These are phyloP conservation scores for Corvus moneduloides DNA, from an alignment of 2,113 vertebrate species.

Conservation along the genomic window DNA sequence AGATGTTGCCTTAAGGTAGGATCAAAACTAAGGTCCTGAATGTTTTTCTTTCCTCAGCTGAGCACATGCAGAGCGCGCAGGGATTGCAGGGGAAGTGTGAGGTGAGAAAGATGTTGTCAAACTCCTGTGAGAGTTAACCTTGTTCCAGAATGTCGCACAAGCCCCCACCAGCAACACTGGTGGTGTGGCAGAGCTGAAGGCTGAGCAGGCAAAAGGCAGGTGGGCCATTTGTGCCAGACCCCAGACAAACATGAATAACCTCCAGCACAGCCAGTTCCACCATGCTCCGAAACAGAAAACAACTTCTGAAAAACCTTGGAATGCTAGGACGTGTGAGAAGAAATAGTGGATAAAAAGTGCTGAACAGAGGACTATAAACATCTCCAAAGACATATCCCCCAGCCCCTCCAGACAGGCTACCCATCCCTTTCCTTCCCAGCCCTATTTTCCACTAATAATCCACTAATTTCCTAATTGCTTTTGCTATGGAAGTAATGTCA, in stretches of 20 bases:
- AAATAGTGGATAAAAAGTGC: background rate
- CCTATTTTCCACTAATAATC: background rate
- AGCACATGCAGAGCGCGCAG: background rate
- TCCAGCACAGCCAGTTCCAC: background rate
- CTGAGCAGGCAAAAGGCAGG: background rate
- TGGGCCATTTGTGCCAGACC: background rate
- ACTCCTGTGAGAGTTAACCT: background rate
- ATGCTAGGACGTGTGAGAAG: background rate
- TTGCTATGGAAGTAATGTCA: background rate
- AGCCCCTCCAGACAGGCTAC: background rate
- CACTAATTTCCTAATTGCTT: background rate
- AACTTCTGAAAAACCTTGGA: background rate
- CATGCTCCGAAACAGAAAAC: background rate
- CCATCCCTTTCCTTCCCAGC: background rate
- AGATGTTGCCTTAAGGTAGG: background rate
- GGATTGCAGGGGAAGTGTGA: background rate
- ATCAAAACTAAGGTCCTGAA: background rate
- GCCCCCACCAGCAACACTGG: background rate
- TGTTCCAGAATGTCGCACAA: background rate
- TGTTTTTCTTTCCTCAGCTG: fast-evolving
- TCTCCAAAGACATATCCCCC: background rate
- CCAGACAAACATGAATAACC: background rate
- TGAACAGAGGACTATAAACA: background rate
- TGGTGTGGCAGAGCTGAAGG: background rate
- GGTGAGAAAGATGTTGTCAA: background rate